A percentile compares a stretch with the other conserved stretches of the same genome.
phyloP scores from a whole-genome alignment of 2,888 invertebrate genomes.

The Drosophila heteroneura region DNA sequence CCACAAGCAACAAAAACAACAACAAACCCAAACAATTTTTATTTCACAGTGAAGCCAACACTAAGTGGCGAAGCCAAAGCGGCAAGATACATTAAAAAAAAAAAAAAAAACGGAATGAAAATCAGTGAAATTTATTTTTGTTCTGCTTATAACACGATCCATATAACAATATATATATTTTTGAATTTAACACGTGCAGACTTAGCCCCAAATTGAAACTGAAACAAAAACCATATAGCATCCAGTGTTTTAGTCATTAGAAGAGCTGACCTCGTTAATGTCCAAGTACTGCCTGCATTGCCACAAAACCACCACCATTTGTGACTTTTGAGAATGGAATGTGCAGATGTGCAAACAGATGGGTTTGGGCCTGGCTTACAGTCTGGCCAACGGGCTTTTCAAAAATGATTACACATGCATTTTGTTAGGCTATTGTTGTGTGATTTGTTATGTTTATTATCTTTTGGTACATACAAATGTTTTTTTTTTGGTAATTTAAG shows the following conservation, averaged over 20 bases:
- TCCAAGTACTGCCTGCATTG: conserved; percentile 37
- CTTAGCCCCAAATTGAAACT: conserved; percentile 5
- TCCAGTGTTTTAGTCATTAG: conserved; percentile 20
- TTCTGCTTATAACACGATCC: conserved; percentile 33
- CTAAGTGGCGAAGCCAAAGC: conserved; percentile 66
- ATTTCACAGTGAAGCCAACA: conserved; percentile 32
- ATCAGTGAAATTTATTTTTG: conserved; percentile 66
- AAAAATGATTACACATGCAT: conserved; percentile 21
- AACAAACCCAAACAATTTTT: conserved; percentile 24
- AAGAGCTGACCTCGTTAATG: conserved; percentile 66
- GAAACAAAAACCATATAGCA: conserved; percentile 8
- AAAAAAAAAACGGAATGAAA: conserved; percentile 49
- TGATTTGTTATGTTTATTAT: not conserved
- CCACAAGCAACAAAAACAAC: conserved; percentile 48
- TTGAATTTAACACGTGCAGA: conserved; percentile 15
- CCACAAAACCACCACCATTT: not conserved
- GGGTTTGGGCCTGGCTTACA: conserved; percentile 13
- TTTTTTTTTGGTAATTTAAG: not conserved
- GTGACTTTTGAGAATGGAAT: conserved; percentile 44
- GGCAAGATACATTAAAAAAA: conserved; percentile 50
- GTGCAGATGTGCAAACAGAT: conserved; percentile 30
- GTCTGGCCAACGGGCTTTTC: conserved; percentile 5
- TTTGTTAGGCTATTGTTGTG: not conserved
- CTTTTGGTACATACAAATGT: not conserved
- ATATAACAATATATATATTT: conserved; percentile 10